Conservation (phyloP, 2,888 invertebrate species). For the Polylopha cassiicola region DNA sequence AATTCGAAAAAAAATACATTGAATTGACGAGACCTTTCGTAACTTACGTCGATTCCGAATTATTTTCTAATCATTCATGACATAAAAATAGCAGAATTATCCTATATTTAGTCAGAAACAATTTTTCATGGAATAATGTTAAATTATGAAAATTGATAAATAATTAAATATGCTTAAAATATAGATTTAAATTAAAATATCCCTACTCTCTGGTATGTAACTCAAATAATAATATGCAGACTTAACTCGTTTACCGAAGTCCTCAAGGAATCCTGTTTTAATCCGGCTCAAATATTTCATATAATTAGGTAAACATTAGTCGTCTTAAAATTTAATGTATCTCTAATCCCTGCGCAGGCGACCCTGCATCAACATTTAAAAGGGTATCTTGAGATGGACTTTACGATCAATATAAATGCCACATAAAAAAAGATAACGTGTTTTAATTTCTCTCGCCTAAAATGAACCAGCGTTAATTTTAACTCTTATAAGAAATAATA, state of each 20-base stretch:
- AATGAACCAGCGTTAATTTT: slow-evolving; percentile 74
- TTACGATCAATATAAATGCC: slow-evolving; percentile 71
- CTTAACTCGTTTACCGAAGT: too few relatives aligned
- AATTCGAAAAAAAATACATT: slow-evolving; percentile 26
- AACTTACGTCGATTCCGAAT: background rate
- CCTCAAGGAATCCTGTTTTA: background rate
- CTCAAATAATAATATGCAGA: too few relatives aligned
- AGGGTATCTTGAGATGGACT: slow-evolving; percentile 52
- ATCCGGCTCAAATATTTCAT: slow-evolving; percentile 1
- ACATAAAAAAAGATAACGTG: slow-evolving; percentile 72
- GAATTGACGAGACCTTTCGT: background rate
- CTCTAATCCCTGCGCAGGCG: slow-evolving; percentile 27
- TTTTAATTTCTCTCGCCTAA: slow-evolving; percentile 70
- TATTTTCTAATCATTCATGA: too few relatives aligned
- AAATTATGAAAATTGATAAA: slow-evolving; percentile 28
- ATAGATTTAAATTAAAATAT: slow-evolving; percentile 27
- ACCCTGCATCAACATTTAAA: slow-evolving; percentile 54
- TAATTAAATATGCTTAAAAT: slow-evolving; percentile 24
- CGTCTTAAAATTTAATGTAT: slow-evolving; percentile 15
- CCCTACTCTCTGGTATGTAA: too few relatives aligned
- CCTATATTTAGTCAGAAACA: too few relatives aligned
- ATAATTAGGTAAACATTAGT: slow-evolving; percentile 19
- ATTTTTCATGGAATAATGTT: slow-evolving; percentile 12
- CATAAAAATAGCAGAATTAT: too few relatives aligned
- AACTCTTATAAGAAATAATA: slow-evolving; percentile 38